Conservation (phyloP, 1,140 invertebrate species). For the Diachasma alloeum region DNA sequence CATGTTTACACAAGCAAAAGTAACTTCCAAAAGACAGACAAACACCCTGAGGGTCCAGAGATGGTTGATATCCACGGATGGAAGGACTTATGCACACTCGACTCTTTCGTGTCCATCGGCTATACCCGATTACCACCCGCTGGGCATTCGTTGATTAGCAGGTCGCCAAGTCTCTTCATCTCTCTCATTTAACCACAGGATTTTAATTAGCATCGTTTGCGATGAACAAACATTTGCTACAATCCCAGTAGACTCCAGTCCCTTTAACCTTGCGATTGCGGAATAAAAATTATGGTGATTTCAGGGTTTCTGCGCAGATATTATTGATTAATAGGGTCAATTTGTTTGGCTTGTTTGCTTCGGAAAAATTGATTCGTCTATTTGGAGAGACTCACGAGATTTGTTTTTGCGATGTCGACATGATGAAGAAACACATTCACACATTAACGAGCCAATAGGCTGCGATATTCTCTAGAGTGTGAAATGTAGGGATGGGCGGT, state of each 20-base stretch:
- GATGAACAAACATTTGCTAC: constrained; percentile 56
- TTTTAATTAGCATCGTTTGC: constrained; percentile 65
- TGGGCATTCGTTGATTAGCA: constrained; percentile 30
- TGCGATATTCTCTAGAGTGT: no score
- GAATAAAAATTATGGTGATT: constrained; percentile 3
- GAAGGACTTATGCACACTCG: constrained; percentile 23
- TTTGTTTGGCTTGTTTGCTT: no score
- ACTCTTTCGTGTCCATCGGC: constrained; percentile 30
- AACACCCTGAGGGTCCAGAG: background rate
- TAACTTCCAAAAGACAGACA: constrained; percentile 36
- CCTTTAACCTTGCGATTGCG: constrained; percentile 9
- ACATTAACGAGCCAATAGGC: no score
- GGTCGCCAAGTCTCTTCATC: constrained; percentile 13
- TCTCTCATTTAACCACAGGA: constrained; percentile 48
- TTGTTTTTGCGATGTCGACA: no score
- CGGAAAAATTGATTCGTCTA: no score
- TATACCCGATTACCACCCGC: constrained; percentile 17
- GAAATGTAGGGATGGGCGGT: no score
- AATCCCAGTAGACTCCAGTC: constrained; percentile 33
- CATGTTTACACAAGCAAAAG: constrained; percentile 26
- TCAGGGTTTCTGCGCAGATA: no score
- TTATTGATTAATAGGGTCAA: no score
- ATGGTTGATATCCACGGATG: constrained; percentile 12
- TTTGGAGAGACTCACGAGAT: no score
- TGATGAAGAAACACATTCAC: no score